These are phyloP conservation scores for Parnassius apollo DNA, from an alignment of 2,888 invertebrate species.

Conservation along the genomic window DNA sequence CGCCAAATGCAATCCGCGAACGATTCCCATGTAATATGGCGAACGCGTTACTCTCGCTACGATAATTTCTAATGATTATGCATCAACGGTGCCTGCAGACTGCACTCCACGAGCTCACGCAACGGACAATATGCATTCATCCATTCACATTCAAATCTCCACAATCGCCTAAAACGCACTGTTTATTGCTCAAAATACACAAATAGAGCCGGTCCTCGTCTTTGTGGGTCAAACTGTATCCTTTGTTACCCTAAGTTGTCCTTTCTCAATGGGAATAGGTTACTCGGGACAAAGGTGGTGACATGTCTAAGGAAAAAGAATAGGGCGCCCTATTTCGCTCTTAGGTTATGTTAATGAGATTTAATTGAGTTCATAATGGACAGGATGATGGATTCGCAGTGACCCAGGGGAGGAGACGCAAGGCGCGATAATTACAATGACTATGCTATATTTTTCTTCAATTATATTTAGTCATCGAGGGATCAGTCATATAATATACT, in stretches of 20 bases:
- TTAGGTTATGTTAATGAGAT: slow-evolving; percentile 76
- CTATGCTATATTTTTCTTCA: slow-evolving; percentile 40
- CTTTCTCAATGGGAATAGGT: slow-evolving; percentile 67
- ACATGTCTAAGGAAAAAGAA: slow-evolving; percentile 65
- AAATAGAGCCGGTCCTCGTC: slow-evolving; percentile 68
- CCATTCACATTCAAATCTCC: slow-evolving; percentile 71
- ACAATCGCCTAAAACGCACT: slow-evolving; percentile 79
- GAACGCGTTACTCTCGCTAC: slow-evolving; percentile 54
- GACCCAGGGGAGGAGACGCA: slow-evolving; percentile 39
- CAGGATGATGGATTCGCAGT: slow-evolving; percentile 62
- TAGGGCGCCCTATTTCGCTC: slow-evolving; percentile 51
- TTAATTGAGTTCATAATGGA: slow-evolving; percentile 80
- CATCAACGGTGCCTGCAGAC: slow-evolving; percentile 69
- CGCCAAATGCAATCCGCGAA: slow-evolving; percentile 56
- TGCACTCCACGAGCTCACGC: slow-evolving; percentile 77
- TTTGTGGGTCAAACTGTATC: slow-evolving; percentile 74
- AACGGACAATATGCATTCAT: slow-evolving; percentile 79
- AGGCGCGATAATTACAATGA: slow-evolving; percentile 72
- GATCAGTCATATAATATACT: too few relatives aligned
- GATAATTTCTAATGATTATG: slow-evolving; percentile 75
- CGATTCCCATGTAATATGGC: slow-evolving; percentile 62
- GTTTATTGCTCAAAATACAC: slow-evolving; percentile 81
- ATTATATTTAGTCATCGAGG: too few relatives aligned
- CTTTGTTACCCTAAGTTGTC: slow-evolving; percentile 75
- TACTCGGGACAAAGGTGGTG: slow-evolving; percentile 77